Evolutionary conservation across 2,113 vertebrate species (phyloP), one percentile per base, ranked within the genome.

Genomic region (Poecilia latipinna): DNA sequence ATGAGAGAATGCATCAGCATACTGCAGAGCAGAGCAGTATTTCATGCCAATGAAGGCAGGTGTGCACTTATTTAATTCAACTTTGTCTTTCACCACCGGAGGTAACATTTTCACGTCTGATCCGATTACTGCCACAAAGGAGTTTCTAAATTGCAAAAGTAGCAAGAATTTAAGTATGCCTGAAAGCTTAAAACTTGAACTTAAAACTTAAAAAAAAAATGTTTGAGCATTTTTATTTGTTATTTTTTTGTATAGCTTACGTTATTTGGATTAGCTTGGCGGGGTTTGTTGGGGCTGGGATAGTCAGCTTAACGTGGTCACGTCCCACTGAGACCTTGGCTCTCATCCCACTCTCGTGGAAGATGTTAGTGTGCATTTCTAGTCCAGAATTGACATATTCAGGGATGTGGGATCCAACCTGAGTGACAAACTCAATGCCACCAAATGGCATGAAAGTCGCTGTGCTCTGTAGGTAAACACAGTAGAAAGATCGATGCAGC

Each of bases 291-390:
- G 95, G 96, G 72, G 95, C 91, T 76, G 96, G 96, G 64, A 98
- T 87, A 61, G 90, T 95, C 80, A 99, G 70, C 86, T 96, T 97
- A 65, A 97, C 72, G 17, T 94, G 91, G 37, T 92, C 91, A 1
- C 70, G 68, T 75, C 64, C 94, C 57, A 96, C 60, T 61, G 91
- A 87, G 70, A 97, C 7, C 11, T 91, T 93, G 12, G 94, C 94
- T 39, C 71, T 91, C 60, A 95, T 82, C 70, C 95, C 94, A 84
- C 94, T 96, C 75, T 98, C 97, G 7, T 96, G 96, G 92, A 96
- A 98, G 65, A 98, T 75, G 80, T 95, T 97, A 69, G 95, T 95
- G 86, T 96, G 95, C 91, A 97, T 94, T 75, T 97, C 95, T 57
- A 99, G 88, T 0, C 95, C 95, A 61, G 91, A 96, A 80, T 83